These are phyloP conservation scores for Apus apus DNA, from an alignment of 2,113 vertebrate genomes.

Conservation along the genomic window DNA sequence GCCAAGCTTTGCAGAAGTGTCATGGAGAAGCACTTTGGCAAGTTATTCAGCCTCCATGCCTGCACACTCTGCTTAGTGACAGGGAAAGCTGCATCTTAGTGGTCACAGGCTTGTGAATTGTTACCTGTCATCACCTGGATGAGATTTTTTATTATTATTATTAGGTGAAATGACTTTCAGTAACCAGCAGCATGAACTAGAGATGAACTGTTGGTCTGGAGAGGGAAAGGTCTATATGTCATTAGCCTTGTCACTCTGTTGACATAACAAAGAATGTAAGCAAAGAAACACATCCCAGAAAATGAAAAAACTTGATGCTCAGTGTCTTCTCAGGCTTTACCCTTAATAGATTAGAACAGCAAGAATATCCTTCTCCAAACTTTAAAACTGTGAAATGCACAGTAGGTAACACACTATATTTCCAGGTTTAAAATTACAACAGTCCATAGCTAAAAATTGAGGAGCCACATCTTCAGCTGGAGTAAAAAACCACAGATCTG, in stretches of 20 bases:
- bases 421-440: background rate
- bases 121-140: background rate
- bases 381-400: background rate
- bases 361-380: background rate
- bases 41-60: rapidly evolving
- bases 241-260: constrained; percentile 22
- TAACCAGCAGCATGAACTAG: background rate
- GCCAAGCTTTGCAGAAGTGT: background rate
- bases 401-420: background rate
- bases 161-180: background rate
- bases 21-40: background rate
- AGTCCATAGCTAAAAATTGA: background rate
- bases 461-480: background rate
- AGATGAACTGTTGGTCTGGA: background rate
- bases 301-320: background rate
- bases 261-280: constrained; percentile 15
- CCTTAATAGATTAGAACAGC: constrained; percentile 1
- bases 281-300: background rate
- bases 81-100: background rate
- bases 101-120: background rate
- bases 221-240: background rate
- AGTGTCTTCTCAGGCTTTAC: constrained; percentile 30
- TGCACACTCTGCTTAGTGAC: background rate
- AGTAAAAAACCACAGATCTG: background rate
- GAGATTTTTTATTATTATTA: background rate